These are phyloP conservation scores for Gambusia yucatana DNA, from an alignment of 2,797 vertebrate species.

Conservation along the genomic window DNA sequence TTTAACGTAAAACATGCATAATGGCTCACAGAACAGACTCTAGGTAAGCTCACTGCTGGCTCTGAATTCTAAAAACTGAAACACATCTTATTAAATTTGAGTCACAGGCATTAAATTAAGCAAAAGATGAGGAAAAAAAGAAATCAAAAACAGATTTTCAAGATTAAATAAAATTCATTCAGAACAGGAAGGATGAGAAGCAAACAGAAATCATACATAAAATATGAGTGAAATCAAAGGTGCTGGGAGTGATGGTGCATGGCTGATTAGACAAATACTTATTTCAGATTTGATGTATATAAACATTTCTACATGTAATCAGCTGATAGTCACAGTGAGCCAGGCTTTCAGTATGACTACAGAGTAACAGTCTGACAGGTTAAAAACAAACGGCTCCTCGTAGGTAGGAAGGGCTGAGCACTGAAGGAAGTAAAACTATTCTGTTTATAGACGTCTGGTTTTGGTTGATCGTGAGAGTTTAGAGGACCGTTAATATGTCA, in stretches of 20 bases:
- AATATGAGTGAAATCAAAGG: background rate
- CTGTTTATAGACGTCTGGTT: background rate
- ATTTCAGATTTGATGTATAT: background rate
- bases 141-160: background rate
- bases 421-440: background rate
- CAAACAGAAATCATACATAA: background rate
- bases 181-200: background rate
- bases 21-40: conserved; percentile 10
- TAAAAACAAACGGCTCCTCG: background rate
- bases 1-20: conserved; percentile 21
- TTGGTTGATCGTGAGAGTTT: background rate
- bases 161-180: background rate
- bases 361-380: background rate
- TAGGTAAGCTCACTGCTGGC: conserved; percentile 27
- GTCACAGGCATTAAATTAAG: conserved; percentile 29
- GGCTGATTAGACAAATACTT: background rate
- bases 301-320: background rate
- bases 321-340: background rate
- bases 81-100: conserved; percentile 18
- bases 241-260: background rate
- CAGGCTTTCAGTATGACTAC: background rate
- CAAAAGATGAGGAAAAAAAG: background rate
- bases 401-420: background rate
- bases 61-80: conserved; percentile 24
- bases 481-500: background rate